Evolutionary conservation across 2,888 invertebrate genomes (phyloP), one percentile per base, ranked within the genome.

Genomic region (Hecatera dysodea): DNA sequence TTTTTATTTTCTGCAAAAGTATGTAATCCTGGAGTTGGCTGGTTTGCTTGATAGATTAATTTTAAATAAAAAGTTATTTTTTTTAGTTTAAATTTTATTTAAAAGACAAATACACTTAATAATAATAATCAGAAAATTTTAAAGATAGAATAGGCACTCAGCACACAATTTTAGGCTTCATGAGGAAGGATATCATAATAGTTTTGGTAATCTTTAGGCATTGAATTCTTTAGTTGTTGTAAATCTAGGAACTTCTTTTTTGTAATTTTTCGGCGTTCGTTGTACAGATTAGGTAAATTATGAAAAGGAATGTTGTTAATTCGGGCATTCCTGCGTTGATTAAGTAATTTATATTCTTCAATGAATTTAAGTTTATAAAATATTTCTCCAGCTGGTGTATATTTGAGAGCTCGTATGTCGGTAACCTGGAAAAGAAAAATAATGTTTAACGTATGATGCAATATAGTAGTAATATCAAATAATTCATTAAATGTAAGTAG

Each of bases 171-270:
- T n/a, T n/a, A n/a, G n/a, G n/a, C n/a, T n/a, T n/a, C n/a, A n/a
- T n/a, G n/a, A n/a, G n/a, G n/a, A n/a, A n/a, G n/a, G n/a, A n/a
- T n/a, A n/a, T n/a, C n/a, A n/a, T 62, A 68, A 22, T 62, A 62
- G 1, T 46, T 62, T 68, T 62, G 68, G 39, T 68, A 68, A 44
- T 68, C 68, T 62, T 27, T 50, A n/a, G 67, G 67, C 55, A 68
- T 61, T n/a, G 55, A 61, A 15, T 68, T 62, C 27, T 68, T 68
- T 55, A 62, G 42, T 57, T 61, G 61, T n/a, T 68, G 55, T 36
- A 68, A 36, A 46, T 64, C 64, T n/a, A 53, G 53, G 50, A 36
- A 64, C 15, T 53, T 65, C 19, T 64, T 55, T 64, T 44, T 44
- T 55, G 55, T 55, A 17, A 42, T 65, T 48, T 33, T 61, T 27